phyloP scores from a whole-genome alignment of 2,797 vertebrate species.

The Sebastes matsubarae region DNA sequence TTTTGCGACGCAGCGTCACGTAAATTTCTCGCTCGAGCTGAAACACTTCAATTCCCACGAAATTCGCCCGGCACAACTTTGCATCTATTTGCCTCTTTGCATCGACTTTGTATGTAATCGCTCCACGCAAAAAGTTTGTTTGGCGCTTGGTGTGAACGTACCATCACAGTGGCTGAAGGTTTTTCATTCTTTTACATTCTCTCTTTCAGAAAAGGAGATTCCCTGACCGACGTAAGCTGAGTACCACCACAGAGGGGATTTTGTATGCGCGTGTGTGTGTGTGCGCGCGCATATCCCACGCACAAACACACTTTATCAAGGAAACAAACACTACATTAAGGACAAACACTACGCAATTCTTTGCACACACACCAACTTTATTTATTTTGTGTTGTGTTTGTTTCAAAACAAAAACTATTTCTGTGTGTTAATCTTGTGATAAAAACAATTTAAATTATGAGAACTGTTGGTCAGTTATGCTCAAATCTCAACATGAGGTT shows the following conservation, averaged over 20 bases:
- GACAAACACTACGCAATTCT: slow-evolving; percentile 49
- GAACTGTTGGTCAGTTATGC: slow-evolving; percentile 16
- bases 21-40: too few species aligned
- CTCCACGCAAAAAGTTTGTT: too few species aligned
- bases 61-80: too few species aligned
- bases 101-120: too few species aligned
- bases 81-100: too few species aligned
- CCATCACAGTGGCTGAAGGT: neutral
- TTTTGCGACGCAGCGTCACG: too few species aligned
- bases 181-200: neutral
- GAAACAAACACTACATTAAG: neutral
- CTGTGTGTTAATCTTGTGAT: slow-evolving; percentile 30
- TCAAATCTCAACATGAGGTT: slow-evolving; percentile 14
- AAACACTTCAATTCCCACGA: too few species aligned
- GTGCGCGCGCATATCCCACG: neutral
- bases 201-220: slow-evolving; percentile 44
- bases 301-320: slow-evolving; percentile 34
- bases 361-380: slow-evolving; percentile 68
- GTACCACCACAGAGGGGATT: slow-evolving; percentile 2
- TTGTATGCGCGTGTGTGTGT: neutral
- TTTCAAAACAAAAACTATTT: slow-evolving; percentile 47
- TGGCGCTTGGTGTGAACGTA: too few species aligned
- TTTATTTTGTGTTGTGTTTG: slow-evolving; percentile 70
- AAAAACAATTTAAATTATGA: slow-evolving; percentile 1
- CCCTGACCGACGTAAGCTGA: neutral